Conservation (phyloP, 1,140 invertebrate genomes). For the Drosophila prosaltans region DNA sequence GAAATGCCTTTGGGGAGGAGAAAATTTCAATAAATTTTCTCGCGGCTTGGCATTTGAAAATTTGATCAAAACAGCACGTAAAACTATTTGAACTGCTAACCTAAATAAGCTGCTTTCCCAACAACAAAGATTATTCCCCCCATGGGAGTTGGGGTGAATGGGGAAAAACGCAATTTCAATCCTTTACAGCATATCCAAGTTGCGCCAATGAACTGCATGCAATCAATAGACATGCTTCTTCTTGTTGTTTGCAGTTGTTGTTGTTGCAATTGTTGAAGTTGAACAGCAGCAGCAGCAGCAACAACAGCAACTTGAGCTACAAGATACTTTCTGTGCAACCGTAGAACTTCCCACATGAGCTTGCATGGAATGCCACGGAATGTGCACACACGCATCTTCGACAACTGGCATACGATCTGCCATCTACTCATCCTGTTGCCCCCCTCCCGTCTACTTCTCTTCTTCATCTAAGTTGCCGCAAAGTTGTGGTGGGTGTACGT, state of each 20-base stretch:
- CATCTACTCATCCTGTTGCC: neutral
- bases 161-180: conserved; percentile 20
- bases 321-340: conserved; percentile 70
- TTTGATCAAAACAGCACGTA: conserved; percentile 74
- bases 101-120: conserved; percentile 59
- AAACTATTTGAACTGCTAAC: conserved; percentile 80
- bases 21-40: conserved; percentile 67
- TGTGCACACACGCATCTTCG: conserved; percentile 78
- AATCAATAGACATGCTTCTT: conserved; percentile 70
- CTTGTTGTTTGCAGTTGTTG: conserved; percentile 21
- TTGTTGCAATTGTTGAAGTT: conserved; percentile 6
- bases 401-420: conserved; percentile 63
- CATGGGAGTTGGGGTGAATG: too few relatives aligned
- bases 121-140: conserved; percentile 21
- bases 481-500: conserved; percentile 57
- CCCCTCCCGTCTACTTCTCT: neutral
- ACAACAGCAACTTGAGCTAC: conserved; percentile 56
- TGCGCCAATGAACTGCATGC: conserved; percentile 72
- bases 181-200: conserved; percentile 12
- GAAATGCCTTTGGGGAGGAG: conserved; percentile 35
- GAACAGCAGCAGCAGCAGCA: conserved; percentile 22
- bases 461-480: conserved; percentile 31
- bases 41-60: conserved; percentile 72
- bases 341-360: conserved; percentile 72
- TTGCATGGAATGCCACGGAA: conserved; percentile 62